Base-by-base conservation (phyloP, 1,140 invertebrate species). In the Drosophila triauraria region DNA sequence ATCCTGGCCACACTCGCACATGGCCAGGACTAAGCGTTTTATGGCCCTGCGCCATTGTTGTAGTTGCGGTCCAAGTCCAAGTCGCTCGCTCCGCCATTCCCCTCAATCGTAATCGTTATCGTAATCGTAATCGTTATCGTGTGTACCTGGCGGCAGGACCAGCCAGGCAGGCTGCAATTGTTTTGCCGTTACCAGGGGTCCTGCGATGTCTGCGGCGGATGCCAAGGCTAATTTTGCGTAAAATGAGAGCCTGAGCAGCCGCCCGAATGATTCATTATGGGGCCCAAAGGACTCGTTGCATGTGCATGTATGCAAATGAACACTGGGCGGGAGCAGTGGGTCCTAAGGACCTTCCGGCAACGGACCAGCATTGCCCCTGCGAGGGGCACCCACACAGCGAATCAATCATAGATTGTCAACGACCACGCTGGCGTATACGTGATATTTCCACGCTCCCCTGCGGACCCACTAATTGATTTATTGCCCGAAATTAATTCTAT, bases 321-420 rank as follows among this genome's bases (percentile, higher is more conserved):
- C 58, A 42, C 32, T 35, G 32, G 17, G n/a, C 32, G 30, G 50
- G 10, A 15, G 53, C 8, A 32, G 15, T 57, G 23, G 35, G 48
- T 38, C 63, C 69, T 50, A 25, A 46, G 60, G 65, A 56, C 27
- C 56, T 48, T 56, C 9, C 42, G 42, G 23, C 35, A 12, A 7
- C 7, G 32, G 32, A 35, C 32, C 35, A 43, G n/a, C 23, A 47
- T 44, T 46, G 53, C 27, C 62, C 57, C 42, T 59, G 63, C 20
- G 20, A 20, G 20, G 20, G 20, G 20, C 71, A 57, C 40, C 64
- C 83, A 53, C 68, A 63, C 68, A 58, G 53, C 84, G 61, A 78
- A 90, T 88, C 84, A 88, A 88, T 88, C 84, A 88, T 88, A 75
- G 76, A 88, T 81, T 90, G 80, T 88, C 85, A 88, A 61, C 77